A percentile compares a stretch with the other conserved stretches of the same genome.
phyloP scores from a whole-genome alignment of 2,113 vertebrate genomes.

The Oenanthe melanoleuca region DNA sequence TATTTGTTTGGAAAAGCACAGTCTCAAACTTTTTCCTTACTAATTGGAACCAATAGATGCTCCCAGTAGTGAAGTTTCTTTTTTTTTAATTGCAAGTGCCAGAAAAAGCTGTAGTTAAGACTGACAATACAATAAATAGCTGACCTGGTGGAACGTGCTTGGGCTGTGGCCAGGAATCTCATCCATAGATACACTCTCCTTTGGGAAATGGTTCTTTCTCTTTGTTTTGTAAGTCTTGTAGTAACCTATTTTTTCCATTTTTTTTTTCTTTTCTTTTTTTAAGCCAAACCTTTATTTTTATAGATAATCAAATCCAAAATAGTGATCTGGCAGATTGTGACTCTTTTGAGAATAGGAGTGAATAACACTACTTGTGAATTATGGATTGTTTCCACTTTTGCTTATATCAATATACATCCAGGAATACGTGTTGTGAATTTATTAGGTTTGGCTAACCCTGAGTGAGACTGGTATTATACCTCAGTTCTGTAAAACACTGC shows the following conservation, averaged over 20 bases:
- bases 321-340: neutral
- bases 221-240: neutral
- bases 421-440: neutral
- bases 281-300: neutral
- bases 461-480: neutral
- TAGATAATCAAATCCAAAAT: neutral
- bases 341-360: neutral
- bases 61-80: neutral
- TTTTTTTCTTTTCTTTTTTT: neutral
- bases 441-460: neutral
- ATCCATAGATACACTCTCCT: neutral
- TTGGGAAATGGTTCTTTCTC: constrained; percentile 1
- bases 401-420: neutral
- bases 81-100: neutral
- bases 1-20: neutral
- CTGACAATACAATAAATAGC: neutral
- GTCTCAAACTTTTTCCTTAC: neutral
- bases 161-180: neutral
- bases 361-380: neutral
- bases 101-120: neutral
- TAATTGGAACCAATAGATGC: neutral
- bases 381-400: neutral
- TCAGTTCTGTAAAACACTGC: neutral
- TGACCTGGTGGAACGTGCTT: neutral
- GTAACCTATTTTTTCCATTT: neutral